Conservation (phyloP, 2,797 vertebrate genomes). For the Potorous gilbertii region DNA sequence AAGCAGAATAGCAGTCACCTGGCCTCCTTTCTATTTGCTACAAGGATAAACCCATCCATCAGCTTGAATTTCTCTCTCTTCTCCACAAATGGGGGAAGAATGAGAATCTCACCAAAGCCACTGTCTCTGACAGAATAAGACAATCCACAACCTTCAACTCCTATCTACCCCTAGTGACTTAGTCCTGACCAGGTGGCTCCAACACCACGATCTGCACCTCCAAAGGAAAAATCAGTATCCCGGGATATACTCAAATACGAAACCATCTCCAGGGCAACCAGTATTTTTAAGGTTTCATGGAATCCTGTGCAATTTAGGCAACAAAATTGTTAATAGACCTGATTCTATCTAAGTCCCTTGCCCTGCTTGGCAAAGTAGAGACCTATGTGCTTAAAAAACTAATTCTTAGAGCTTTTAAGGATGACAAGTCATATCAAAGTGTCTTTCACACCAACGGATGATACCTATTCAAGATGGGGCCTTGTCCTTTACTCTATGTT, state of each 20-base stretch:
- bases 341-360: neutral
- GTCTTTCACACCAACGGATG: neutral
- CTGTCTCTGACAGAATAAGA: neutral
- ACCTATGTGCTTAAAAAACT: neutral
- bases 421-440: neutral
- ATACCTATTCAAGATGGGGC: neutral
- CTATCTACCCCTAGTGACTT: neutral
- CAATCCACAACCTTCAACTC: neutral
- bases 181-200: neutral
- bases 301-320: neutral
- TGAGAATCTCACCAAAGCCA: neutral
- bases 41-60: neutral
- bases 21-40: neutral
- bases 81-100: neutral
- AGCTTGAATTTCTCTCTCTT: neutral
- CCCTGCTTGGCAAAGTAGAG: neutral
- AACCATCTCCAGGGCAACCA: neutral
- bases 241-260: neutral
- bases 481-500: neutral
- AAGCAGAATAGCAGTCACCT: neutral
- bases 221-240: neutral
- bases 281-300: neutral
- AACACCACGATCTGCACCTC: neutral
- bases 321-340: neutral
- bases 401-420: neutral